Base-by-base conservation (phyloP, 2,888 invertebrate species). In the Clitarchus hookeri region DNA sequence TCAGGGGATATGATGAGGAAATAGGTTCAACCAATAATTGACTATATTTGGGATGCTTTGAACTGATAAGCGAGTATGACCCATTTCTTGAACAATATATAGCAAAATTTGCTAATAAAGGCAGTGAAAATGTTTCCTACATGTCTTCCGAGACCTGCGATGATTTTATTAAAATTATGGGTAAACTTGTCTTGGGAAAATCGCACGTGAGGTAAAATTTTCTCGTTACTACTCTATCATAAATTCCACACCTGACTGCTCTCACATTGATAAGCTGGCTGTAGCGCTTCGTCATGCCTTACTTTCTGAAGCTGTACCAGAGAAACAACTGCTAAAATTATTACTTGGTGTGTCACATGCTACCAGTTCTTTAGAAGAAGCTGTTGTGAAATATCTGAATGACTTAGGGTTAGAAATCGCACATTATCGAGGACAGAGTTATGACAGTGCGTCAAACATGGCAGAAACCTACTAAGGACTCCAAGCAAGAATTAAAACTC, bases 381-480 rank as follows among this genome's bases (percentile, higher is more conserved):
- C n/a, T n/a, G n/a, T n/a, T n/a, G n/a, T n/a, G n/a, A n/a, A n/a
- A n/a, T n/a, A 16, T 78, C 78, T 78, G 11, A 78, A 9, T 1
- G 78, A 78, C 8, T 26, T 78, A 3, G 11, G 78, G 78, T 78
- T 78, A 78, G 78, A 78, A 26, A 78, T 78, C 8, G 16, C 78
- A 78, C 26, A 23, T 8, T 6, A 19, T 78, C 1, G 78, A 78
- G 11, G 78, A 78, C 78, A 78, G 26, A 9, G 78, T 9, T 89
- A 88, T 87, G 89, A 89, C 84, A 90, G 89, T 88, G 90, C 89
- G 16, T 84, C 89, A 11, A 89, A 90, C 86, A 87, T 88, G 87
- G 87, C 85, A 53, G 89, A 89, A 65, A 89, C 89, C 85, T 87
- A 89, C 80, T 89, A 87, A 79, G 89, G 89, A 8, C 79, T 90